Conservation (phyloP, 2,888 invertebrate species). For the Drosophila affinis region DNA sequence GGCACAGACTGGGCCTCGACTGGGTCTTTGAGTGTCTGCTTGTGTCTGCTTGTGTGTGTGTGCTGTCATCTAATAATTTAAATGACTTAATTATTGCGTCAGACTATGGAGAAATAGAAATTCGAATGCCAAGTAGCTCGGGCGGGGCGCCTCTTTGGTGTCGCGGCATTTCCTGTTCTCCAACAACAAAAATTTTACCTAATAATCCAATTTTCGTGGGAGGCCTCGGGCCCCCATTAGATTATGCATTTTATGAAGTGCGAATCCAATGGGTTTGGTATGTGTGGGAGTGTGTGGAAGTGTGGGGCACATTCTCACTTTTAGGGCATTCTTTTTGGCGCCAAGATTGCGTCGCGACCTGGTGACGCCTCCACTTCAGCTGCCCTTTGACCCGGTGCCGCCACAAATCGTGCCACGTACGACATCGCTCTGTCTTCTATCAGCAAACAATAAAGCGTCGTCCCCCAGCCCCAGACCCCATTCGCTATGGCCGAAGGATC, state of each 20-base stretch:
- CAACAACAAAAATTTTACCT: constrained; percentile 5
- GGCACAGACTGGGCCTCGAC: constrained; percentile 19
- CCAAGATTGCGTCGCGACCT: constrained; percentile 65
- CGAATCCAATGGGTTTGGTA: constrained; percentile 51
- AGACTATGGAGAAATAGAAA: constrained; percentile 65
- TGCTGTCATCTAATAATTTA: constrained; percentile 77
- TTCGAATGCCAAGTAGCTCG: constrained; percentile 33
- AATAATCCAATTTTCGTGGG: constrained; percentile 30
- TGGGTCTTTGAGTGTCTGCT: constrained; percentile 14
- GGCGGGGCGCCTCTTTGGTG: constrained; percentile 55
- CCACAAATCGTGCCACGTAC: constrained; percentile 56
- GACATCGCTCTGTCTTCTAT: constrained; percentile 55
- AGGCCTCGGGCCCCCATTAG: constrained; percentile 45
- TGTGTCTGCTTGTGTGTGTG: constrained; percentile 36
- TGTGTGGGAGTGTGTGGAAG: not conserved
- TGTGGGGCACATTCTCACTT: constrained; percentile 6
- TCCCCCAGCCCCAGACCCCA: constrained; percentile 48
- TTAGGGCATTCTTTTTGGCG: constrained; percentile 59
- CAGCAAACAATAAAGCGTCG: constrained; percentile 4
- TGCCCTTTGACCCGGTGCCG: constrained; percentile 69
- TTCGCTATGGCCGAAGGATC: constrained; percentile 61
- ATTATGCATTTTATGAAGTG: constrained; percentile 77
- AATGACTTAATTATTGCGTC: constrained; percentile 81
- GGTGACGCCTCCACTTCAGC: constrained; percentile 59
- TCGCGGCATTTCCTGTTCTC: constrained; percentile 27